Evolutionary conservation across 2,888 invertebrate genomes (phyloP), one percentile per base, ranked within the genome.

Genomic region (Cotesia congregata): DNA sequence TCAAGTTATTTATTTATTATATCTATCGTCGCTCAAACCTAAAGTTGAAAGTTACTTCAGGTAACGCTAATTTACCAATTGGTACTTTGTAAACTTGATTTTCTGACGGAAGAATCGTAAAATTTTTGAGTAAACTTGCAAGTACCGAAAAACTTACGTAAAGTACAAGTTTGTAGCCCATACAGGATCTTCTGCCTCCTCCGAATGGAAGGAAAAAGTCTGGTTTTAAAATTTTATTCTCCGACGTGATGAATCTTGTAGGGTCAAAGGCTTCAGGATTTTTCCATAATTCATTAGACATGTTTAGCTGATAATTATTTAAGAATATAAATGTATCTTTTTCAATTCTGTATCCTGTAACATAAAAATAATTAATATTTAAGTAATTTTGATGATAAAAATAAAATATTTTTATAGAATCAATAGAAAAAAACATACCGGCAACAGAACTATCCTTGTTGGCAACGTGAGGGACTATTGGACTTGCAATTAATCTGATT

Each of bases 101-200:
- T 17, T 89, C 85, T 1, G 90, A 86, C 4, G 92, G 91, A 15
- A 88, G 74, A 61, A 93, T 88, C 65, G 90, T 90, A 83, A 90
- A 93, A 78, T 91, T 90, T 84, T 92, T 92, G 75, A 93, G 84
- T 17, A 93, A 81, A 17, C 91, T 91, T 3, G 91, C 91, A 9
- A 93, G 79, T 3, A 91, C 90, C 1, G 92, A 89, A 82, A 93
- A 92, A 73, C 92, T 91, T 6, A 93, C 85, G 71, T 92, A 90
- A 80, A 93, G 92, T 0, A 93, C 93, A 89, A 94, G 90, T 84
- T 93, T 93, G 88, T 93, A 93, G 0, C 94, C 94, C 92, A 94
- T 92, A 86, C 94, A 94, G 50, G 93, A 92, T 61, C 94, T 89
- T 79, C 92, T 90, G 0, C 94, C 94, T 4, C 92, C 92, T 0